Percentiles rank a stretch among this genome's conserved stretches.
phyloP scores from a whole-genome alignment of 2,113 vertebrate species.

The Ciconia boyciana region DNA sequence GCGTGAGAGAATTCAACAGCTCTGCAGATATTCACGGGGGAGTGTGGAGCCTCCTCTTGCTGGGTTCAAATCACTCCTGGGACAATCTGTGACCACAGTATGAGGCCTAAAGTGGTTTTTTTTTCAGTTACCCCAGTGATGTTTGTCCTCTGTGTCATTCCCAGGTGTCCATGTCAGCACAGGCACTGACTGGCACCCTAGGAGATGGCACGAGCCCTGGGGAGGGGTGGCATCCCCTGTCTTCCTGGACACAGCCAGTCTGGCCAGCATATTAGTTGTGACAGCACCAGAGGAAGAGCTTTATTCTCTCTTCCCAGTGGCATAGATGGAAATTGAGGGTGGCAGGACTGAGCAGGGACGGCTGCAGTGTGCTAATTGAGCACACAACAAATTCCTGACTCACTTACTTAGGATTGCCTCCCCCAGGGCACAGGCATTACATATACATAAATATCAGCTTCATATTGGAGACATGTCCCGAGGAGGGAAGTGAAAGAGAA shows the following conservation, averaged over 20 bases:
- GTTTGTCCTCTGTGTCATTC: neutral
- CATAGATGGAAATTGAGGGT: neutral
- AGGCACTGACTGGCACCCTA: neutral
- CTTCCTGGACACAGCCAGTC: neutral
- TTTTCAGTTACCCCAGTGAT: neutral
- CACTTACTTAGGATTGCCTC: neutral
- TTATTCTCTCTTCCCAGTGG: neutral
- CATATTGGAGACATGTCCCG: neutral
- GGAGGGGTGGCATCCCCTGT: neutral
- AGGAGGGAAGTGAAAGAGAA: neutral
- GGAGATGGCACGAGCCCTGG: neutral
- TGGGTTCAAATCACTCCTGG: neutral
- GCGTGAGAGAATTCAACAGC: neutral
- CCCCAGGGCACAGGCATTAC: neutral
- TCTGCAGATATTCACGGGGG: neutral
- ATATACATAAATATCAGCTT: neutral
- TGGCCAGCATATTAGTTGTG: neutral
- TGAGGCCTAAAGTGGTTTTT: neutral
- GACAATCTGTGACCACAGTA: neutral
- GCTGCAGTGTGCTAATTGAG: neutral
- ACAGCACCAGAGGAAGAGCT: neutral
- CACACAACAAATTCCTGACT: neutral
- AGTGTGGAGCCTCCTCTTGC: neutral
- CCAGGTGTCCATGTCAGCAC: neutral
- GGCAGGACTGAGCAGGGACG: neutral